Conservation (phyloP, 2,113 vertebrate species). For the Chrysemys picta region DNA sequence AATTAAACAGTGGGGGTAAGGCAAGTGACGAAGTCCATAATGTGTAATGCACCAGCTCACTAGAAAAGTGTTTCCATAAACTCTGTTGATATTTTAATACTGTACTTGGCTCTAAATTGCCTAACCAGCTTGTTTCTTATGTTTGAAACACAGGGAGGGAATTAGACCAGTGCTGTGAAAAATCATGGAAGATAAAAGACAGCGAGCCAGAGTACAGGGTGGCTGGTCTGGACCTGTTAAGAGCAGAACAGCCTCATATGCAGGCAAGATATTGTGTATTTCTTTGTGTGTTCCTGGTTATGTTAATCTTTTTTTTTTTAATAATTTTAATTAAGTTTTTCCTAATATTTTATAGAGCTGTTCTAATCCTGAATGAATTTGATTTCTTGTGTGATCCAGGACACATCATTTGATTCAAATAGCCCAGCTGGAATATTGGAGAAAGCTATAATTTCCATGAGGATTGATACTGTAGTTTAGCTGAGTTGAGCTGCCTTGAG, state of each 20-base stretch:
- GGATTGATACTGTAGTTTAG: background rate
- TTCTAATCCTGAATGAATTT: background rate
- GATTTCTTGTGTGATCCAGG: background rate
- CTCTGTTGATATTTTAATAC: background rate
- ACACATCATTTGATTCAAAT: fast-evolving
- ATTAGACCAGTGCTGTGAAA: background rate
- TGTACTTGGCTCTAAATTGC: background rate
- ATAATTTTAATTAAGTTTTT: background rate
- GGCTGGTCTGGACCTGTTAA: slow-evolving; percentile 86
- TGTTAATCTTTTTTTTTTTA: background rate
- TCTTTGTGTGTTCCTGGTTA: background rate
- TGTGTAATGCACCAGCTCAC: background rate
- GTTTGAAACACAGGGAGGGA: background rate
- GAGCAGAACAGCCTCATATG: slow-evolving; percentile 47
- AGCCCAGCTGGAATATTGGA: fast-evolving
- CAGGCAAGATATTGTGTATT: slow-evolving; percentile 65
- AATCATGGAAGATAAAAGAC: slow-evolving; percentile 88
- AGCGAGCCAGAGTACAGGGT: slow-evolving; percentile 89
- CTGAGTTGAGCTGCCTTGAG: background rate
- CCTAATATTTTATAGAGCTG: background rate
- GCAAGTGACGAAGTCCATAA: background rate
- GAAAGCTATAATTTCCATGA: fast-evolving
- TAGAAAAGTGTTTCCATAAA: background rate
- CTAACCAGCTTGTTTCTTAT: background rate
- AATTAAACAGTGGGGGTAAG: background rate